Conservation (phyloP, 1,140 invertebrate genomes). For the Hyposmocoma kahamanoa region DNA sequence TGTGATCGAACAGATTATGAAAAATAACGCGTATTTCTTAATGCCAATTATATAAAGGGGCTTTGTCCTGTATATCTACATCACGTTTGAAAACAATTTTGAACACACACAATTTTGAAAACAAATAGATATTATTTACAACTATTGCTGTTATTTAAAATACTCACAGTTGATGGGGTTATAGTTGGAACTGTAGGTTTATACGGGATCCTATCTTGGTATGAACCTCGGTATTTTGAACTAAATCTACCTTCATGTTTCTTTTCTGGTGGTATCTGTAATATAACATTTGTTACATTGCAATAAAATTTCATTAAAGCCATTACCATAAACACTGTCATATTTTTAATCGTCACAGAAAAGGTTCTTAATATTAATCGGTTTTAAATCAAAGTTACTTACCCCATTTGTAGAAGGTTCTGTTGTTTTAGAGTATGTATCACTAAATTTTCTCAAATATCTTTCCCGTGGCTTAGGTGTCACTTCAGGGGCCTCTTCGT, state of each 20-base stretch:
- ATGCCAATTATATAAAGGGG: conserved; percentile 68
- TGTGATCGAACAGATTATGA: no score
- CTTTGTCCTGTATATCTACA: no score
- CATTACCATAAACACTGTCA: no score
- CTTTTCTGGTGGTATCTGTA: conserved; percentile 59
- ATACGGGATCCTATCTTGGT: conserved; percentile 62
- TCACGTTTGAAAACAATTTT: no score
- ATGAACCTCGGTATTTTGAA: conserved; percentile 66
- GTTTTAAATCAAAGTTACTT: conserved; percentile 26
- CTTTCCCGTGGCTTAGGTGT: conserved; percentile 34
- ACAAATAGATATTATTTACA: conserved; percentile 8
- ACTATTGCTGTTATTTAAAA: conserved; percentile 6
- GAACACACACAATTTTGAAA: no score
- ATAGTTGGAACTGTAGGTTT: conserved; percentile 68
- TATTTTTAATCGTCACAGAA: no score
- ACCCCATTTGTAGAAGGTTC: conserved; percentile 56
- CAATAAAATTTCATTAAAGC: no score
- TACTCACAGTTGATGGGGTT: conserved; percentile 71
- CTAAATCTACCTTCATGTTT: conserved; percentile 67
- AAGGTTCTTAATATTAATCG: conserved; percentile 6
- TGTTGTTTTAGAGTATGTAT: conserved; percentile 54
- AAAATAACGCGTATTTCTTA: no score
- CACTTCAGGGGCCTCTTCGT: conserved; percentile 15
- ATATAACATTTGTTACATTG: no score
- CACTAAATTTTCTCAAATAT: conserved; percentile 44